Base-by-base conservation (phyloP, 2,113 vertebrate genomes). In the Andinoacara biseriatus region DNA sequence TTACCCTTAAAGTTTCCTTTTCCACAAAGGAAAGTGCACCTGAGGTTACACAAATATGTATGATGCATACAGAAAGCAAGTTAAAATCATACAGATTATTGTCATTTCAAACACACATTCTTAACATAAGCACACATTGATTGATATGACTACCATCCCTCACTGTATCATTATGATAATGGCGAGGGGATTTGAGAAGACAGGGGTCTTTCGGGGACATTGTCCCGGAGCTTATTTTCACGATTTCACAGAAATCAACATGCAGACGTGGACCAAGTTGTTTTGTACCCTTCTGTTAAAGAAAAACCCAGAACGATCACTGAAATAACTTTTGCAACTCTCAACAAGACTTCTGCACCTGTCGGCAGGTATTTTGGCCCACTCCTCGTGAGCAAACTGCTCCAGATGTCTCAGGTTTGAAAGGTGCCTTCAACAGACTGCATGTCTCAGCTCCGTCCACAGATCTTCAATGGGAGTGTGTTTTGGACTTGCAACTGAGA, bases 241-340 rank as follows among this genome's bases (percentile, higher is more conserved):
- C 83, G 88, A 95, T 96, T 96, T 96, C 95, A 95, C 63, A 94
- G 95, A 96, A 96, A 96, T 96, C 95, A 94, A 88, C 90, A 15
- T 38, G 35, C 9, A 38, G 35, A 38, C 9, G 8, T 38, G 35
- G 35, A 38, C 8, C 9, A 38, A 38, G 35, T 38, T 38, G 7
- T 38, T 26, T 38, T 38, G 35, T 35, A 35, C 35, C 35, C 35
- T 35, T 35, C 35, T 9, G 35, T 38, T 38, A 38, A 38, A 38
- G 35, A 38, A 38, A 38, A 38, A 38, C 35, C 35, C 35, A 38
- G 8, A 38, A 38, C 2, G 8, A 38, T 38, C 35, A 38, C 35
- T 38, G 9, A 38, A 38, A 10, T 33, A 33, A 33, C 33, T 33
- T 33, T 6, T 33, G 33, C 33, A 33, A 33, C 33, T 33, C 33